These are phyloP conservation scores for Allobates femoralis DNA, from an alignment of 2,797 vertebrate genomes.

Conservation along the genomic window DNA sequence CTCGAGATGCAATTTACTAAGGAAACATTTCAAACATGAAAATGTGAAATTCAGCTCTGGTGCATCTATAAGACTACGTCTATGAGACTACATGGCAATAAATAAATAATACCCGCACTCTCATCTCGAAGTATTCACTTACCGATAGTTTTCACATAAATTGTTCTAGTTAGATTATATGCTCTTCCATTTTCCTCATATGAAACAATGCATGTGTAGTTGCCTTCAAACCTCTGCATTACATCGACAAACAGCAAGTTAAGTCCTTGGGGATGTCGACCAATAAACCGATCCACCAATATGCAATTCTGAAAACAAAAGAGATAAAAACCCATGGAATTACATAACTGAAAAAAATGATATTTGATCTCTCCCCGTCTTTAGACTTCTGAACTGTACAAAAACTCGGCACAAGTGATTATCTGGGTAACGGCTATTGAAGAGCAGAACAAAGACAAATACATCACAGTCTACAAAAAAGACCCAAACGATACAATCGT, in stretches of 20 bases:
- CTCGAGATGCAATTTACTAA: background rate
- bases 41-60: background rate
- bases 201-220: conserved; percentile 82
- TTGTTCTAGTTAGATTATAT: conserved; percentile 81
- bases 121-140: conserved; percentile 65
- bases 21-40: background rate
- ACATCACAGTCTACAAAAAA: background rate
- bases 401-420: background rate
- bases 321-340: background rate
- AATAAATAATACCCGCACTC: background rate
- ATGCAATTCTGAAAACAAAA: conserved; percentile 72
- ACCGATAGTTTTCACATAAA: conserved; percentile 83
- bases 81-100: background rate
- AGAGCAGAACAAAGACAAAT: conserved; percentile 5
- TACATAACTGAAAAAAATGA: background rate
- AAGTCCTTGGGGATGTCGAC: conserved; percentile 67
- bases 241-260: conserved; percentile 74
- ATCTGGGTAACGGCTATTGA: background rate
- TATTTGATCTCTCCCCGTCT: background rate
- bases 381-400: background rate
- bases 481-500: background rate
- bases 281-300: conserved; percentile 68
- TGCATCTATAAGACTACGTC: no score
- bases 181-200: conserved; percentile 76
- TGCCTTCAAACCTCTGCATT: conserved; percentile 64